Conservation (phyloP, 2,888 invertebrate species). For the Clitarchus hookeri region DNA sequence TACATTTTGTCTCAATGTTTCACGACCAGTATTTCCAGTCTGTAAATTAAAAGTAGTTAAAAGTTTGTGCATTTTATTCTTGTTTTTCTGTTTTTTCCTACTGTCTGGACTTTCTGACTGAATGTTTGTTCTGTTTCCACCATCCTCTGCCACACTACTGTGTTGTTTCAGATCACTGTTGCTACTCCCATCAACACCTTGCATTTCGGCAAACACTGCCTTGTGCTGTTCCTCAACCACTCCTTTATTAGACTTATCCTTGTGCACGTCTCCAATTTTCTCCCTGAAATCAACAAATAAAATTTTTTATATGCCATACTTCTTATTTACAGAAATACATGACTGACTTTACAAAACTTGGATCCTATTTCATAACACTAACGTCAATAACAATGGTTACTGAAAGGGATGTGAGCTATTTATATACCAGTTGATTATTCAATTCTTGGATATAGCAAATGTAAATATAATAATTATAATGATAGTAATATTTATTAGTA, state of each 20-base stretch:
- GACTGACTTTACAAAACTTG: not conserved
- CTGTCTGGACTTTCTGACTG: conserved; percentile 26
- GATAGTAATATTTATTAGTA: no score
- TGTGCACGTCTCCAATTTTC: conserved; percentile 36
- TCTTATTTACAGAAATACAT: not conserved
- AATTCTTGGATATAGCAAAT: no score
- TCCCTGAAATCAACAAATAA: conserved; percentile 42
- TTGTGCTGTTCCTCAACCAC: conserved; percentile 44
- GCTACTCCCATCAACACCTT: conserved; percentile 37
- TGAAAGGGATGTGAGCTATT: no score
- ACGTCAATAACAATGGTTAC: no score
- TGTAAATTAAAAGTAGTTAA: conserved; percentile 38
- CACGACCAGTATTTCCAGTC: conserved; percentile 40
- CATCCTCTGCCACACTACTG: not conserved
- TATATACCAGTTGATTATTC: no score
- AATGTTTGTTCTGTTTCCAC: conserved; percentile 33
- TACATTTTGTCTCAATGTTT: conserved; percentile 47
- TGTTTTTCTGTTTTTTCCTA: conserved; percentile 45
- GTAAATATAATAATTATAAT: no score
- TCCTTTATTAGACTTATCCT: conserved; percentile 38
- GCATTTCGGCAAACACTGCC: conserved; percentile 30
- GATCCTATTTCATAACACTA: no score
- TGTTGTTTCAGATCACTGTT: conserved; percentile 33
- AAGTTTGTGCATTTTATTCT: conserved; percentile 36
- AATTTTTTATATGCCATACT: not conserved